Evolutionary conservation across 2,113 vertebrate species (phyloP).

Genomic region (Leucosticte australis): DNA sequence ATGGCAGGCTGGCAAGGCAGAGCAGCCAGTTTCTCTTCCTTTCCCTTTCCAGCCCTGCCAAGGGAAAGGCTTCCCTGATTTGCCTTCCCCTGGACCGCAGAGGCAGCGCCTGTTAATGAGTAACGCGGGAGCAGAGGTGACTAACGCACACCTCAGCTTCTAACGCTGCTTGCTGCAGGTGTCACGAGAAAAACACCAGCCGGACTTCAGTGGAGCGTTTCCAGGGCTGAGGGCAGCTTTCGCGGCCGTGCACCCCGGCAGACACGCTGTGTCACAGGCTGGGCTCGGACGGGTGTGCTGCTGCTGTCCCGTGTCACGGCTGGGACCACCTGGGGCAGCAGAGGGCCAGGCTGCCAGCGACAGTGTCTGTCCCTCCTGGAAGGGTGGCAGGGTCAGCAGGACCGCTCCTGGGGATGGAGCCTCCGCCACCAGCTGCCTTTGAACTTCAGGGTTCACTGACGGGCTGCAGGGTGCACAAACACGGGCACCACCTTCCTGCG

Average conservation of each 20-base stretch:
- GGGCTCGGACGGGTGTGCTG: too few relatives aligned
- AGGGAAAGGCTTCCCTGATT: background rate
- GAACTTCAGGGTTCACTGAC: accelerated
- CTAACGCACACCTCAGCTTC: accelerated
- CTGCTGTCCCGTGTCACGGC: too few relatives aligned
- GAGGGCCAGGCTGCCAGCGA: background rate
- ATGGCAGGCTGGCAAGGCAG: background rate
- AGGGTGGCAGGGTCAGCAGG: background rate
- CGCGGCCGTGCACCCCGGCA: too few relatives aligned
- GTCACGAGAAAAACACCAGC: accelerated
- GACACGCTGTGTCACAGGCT: too few relatives aligned
- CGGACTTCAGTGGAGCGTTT: accelerated
- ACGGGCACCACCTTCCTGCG: accelerated
- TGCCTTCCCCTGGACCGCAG: background rate
- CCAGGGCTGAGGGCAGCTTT: background rate
- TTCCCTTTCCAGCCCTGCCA: background rate
- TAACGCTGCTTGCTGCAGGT: accelerated
- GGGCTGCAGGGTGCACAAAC: background rate
- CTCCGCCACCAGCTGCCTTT: background rate
- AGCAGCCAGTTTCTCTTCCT: background rate
- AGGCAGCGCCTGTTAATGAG: background rate
- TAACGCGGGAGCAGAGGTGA: background rate
- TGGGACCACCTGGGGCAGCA: background rate
- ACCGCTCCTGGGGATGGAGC: background rate
- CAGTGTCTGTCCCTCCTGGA: background rate